Base-by-base conservation (phyloP, 1,140 invertebrate genomes). In the Hylyphantes graminicola region DNA sequence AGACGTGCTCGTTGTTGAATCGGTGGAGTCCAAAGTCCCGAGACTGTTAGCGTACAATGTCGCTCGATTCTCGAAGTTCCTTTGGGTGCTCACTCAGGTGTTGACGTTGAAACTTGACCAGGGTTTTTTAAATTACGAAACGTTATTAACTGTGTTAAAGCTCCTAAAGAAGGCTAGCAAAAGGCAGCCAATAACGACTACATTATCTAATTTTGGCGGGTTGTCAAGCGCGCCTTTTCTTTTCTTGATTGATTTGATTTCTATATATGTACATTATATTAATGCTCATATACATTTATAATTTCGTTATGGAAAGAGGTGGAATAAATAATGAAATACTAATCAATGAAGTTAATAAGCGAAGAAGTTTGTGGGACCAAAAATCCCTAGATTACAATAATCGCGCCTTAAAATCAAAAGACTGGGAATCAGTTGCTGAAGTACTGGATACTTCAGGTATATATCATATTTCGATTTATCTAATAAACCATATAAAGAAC, bases 351-450 rank as follows among this genome's bases (percentile, higher is more conserved):
- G 61, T 78, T 2, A 4, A 65, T 53, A 65, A 64, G 8, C 17
- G 50, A 21, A 48, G 17, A 54, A 65, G 61, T 78, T 17, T 78
- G 12, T 78, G 75, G 75, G 75, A 78, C 35, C 75, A 78, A 19
- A 65, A 13, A 54, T 78, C 59, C 15, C 21, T 54, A n/a, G 75
- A 78, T 19, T 78, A 78, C 21, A 10, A 48, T 21, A 78, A 48
- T 21, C 61, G 61, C 1, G 17, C 17, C 15, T 21, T 65, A 17
- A 78, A 78, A 78, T 11, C 48, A 7, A 78, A 65, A 65, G 57
- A 78, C 17, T 78, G 75, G 75, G 75, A 65, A 55, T 11, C 63
- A 2, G 75, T 78, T 51, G 59, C 75, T 7, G 11, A 48, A 53
- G 75, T 65, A 53, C 19, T 67, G 61, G 10, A 78, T 21, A 17